Base-by-base conservation (phyloP, 2,797 vertebrate genomes). In the Psittacula echo region DNA sequence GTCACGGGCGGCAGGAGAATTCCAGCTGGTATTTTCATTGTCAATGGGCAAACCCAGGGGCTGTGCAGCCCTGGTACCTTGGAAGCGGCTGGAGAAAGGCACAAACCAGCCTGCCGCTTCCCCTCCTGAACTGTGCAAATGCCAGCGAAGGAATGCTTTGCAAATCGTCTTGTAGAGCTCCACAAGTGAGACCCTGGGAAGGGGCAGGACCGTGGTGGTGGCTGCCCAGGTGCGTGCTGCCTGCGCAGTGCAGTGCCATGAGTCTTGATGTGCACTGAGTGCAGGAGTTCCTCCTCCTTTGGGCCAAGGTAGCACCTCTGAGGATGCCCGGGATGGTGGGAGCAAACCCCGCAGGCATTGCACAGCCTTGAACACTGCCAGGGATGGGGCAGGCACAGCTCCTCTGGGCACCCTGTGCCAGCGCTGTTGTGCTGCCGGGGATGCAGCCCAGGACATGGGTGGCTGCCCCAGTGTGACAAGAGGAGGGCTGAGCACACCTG, bases 11-110 rank as follows among this genome's bases (percentile, higher is more conserved):
- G 95, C 89, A 95, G 96, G 96, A 97, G 96, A 96, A 96, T 97
- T 96, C 98, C 97, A 97, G 97, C 97, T 97, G 98, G 97, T 96
- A 97, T 98, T 96, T 96, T 94, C 96, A 94, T 95, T 96, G 94
- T 95, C 93, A 95, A 92, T 34, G 71, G 93, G 91, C 89, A 94
- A 96, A 95, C 90, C 82, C 94, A 86, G 94, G 90, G 96, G 42
- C 88, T 92, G 76, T 85, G 96, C 74, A 41, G 41, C 94, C 95
- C 89, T 27, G 30, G 34, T 93, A 84, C 93, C 92, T 94, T 82
- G 81, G 83, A 86, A 96, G 93, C 83, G 93, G 94, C 89, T 93
- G 93, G 89, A 94, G 96, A 87, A 95, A 64, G 41, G 91, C 86
- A 81, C 95, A 93, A 94, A 74, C 90, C 95, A 22, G 95, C 88